Percentiles rank a stretch among this genome's conserved stretches.
Evolutionary conservation across 2,113 vertebrate species (phyloP).

Genomic region (Hepsetus odoe): DNA sequence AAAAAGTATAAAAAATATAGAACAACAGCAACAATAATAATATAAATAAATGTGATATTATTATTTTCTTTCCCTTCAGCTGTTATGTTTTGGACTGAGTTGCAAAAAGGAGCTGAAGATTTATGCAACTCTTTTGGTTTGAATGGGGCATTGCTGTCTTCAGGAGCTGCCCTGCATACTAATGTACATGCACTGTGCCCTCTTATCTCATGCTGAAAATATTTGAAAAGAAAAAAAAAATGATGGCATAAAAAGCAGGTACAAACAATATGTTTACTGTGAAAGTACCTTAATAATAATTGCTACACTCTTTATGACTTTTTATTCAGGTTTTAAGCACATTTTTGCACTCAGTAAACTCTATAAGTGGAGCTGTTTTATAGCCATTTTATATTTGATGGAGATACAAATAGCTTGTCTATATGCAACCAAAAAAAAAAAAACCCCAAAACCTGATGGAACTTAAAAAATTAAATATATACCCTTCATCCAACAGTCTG

Average conservation of each 20-base stretch:
- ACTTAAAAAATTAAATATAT: no score
- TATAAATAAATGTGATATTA: no score
- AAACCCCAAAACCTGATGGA: no score
- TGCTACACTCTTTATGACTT: background rate
- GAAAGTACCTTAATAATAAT: background rate
- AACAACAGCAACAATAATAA: no score
- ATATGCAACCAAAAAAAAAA: background rate
- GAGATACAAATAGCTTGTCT: constrained; percentile 14
- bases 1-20: no score
- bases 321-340: background rate
- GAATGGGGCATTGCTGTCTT: background rate
- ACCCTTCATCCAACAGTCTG: background rate
- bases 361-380: background rate
- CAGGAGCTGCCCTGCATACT: background rate
- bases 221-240: background rate
- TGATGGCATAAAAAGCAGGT: constrained; percentile 5
- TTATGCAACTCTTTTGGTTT: background rate
- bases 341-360: background rate
- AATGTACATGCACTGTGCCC: background rate
- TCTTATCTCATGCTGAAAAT: background rate
- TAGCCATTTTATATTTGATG: background rate
- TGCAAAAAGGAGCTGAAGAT: background rate
- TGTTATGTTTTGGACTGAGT: background rate
- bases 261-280: background rate
- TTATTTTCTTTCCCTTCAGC: no score